These are phyloP conservation scores for Bombus soroeensis DNA, from an alignment of 1,140 invertebrate genomes.

Conservation along the genomic window DNA sequence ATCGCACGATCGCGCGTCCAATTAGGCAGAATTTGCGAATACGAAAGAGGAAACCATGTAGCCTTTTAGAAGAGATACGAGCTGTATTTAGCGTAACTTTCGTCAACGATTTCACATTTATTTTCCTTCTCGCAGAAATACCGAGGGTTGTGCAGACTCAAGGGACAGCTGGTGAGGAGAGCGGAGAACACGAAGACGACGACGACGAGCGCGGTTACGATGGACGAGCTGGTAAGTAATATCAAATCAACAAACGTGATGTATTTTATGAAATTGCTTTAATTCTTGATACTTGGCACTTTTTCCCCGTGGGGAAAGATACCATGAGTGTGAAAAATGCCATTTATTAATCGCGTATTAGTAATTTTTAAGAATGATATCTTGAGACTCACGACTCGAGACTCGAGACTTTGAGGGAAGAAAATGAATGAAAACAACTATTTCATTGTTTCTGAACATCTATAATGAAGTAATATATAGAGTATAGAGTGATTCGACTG, in stretches of 20 bases:
- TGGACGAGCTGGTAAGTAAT: conserved; percentile 82
- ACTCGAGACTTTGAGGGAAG: no score
- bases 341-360: neutral
- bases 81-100: conserved; percentile 33
- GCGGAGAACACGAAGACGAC: conserved; percentile 80
- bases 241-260: conserved; percentile 40
- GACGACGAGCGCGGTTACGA: conserved; percentile 78
- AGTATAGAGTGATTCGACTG: no score
- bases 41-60: conserved; percentile 29
- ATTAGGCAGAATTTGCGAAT: conserved; percentile 70
- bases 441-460: neutral
- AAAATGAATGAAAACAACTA: neutral
- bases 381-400: no score
- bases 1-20: conserved; percentile 59
- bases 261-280: neutral
- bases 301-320: neutral
- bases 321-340: neutral
- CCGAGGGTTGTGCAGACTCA: conserved; percentile 85
- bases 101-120: conserved; percentile 33
- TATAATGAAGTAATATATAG: no score
- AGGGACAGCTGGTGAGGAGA: conserved; percentile 84
- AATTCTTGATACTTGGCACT: neutral
- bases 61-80: conserved; percentile 18
- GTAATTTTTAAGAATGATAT: no score
- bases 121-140: conserved; percentile 82